Base-by-base conservation (phyloP, 2,888 invertebrate genomes). In the Geophilus truncorum region DNA sequence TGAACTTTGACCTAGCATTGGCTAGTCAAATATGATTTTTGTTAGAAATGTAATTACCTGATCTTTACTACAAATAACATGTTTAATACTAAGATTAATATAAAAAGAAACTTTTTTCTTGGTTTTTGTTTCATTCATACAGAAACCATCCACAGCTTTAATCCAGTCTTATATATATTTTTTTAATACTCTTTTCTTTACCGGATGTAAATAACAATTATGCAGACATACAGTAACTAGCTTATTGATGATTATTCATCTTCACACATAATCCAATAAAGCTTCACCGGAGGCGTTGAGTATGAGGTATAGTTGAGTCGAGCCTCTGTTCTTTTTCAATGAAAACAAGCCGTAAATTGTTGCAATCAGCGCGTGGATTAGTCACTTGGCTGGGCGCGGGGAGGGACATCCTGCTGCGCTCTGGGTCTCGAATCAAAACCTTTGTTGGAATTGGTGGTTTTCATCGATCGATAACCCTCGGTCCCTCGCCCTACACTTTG, bases 341-440 rank as follows among this genome's bases (percentile, higher is more conserved):
- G 78, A 78, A 78, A 78, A 78, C 78, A 78, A 78, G 78, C 40
- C 40, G 40, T 78, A 78, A 78, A 78, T 78, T 78, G 78, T 78
- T 78, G 34, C 78, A 78, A 78, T 78, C 78, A 78, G 34, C 78
- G 30, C 9, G 34, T 34, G 78, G 78, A 78, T 78, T 78, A 78
- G 78, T 78, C 78, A 78, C 78, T 78, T 78, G 78, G 78, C 78
- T 25, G 36, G 36, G 78, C 25, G 40, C 25, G n/a, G 36, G 78
- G 78, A 36, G 34, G 76, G 57, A 23, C 76, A 28, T 34, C 76
- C 76, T 76, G 76, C 76, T 34, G 76, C 18, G 76, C 28, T 0
- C 57, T 62, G 57, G 57, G 57, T 62, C 57, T 62, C 57, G 57
- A 62, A 23, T 62, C 21, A 18, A 62, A 62, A 3, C 40, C n/a